A percentile compares a stretch with the other conserved stretches of the same genome.
Evolutionary conservation across 2,113 vertebrate genomes (phyloP).

Genomic region (Myodes glareolus): DNA sequence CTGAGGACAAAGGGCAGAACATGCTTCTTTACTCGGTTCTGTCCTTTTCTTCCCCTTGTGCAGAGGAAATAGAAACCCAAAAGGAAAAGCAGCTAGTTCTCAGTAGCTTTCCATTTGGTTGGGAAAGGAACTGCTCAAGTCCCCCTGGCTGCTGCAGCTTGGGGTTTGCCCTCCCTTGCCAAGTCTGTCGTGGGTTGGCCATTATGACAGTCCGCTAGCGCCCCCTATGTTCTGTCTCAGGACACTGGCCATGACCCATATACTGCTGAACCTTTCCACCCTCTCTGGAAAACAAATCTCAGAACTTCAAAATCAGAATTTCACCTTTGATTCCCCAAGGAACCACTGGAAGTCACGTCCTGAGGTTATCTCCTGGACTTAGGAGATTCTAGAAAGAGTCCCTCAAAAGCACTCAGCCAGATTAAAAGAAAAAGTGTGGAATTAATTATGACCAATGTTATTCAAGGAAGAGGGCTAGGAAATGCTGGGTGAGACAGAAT

Average conservation of each 20-base stretch:
- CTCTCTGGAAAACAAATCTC: not conserved
- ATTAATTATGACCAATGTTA: not conserved
- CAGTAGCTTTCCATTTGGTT: conserved; percentile 77
- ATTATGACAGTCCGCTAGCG: conserved; percentile 68
- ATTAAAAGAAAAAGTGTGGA: not conserved
- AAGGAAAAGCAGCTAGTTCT: not conserved
- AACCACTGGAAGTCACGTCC: not conserved
- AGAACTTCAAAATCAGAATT: not conserved
- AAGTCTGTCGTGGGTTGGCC: not conserved
- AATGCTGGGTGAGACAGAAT: conserved; percentile 1
- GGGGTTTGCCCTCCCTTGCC: not conserved
- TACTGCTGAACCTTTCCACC: not conserved
- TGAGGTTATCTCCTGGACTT: not conserved
- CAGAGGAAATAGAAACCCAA: not conserved
- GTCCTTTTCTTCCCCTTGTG: not conserved
- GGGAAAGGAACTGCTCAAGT: conserved; percentile 56
- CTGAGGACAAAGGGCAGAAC: not conserved
- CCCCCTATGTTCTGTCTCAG: conserved; percentile 78
- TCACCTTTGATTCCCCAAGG: not conserved
- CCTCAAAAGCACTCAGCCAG: not conserved
- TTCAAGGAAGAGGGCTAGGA: not conserved
- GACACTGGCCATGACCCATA: not conserved
- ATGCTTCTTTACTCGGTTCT: not conserved
- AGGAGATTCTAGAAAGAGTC: not conserved
- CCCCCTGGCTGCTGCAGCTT: not conserved